These are phyloP conservation scores for Caenorhabditis parvicauda DNA, from an alignment of 2,888 invertebrate genomes.

Conservation along the genomic window DNA sequence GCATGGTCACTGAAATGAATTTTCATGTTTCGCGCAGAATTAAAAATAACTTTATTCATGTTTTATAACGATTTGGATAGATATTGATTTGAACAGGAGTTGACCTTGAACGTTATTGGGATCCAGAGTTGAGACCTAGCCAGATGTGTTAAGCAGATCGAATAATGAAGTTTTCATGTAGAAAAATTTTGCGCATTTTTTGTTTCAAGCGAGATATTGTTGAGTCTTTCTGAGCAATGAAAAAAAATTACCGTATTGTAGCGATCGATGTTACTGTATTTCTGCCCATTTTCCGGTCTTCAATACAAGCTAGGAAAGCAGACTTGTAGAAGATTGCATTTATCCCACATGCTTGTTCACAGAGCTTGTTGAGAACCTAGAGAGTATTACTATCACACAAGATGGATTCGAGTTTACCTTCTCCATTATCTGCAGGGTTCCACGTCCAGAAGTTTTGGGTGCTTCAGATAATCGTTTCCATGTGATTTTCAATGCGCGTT, in stretches of 20 bases:
- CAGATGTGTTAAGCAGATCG: neutral
- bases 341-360: slow-evolving; percentile 41
- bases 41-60: no score
- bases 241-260: slow-evolving; percentile 11
- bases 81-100: no score
- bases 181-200: neutral
- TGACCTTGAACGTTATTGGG: no score
- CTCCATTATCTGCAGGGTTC: slow-evolving; percentile 57
- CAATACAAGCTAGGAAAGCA: slow-evolving; percentile 56
- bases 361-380: slow-evolving; percentile 45
- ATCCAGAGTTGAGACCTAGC: no score
- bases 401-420: slow-evolving; percentile 31
- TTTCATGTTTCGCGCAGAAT: no score
- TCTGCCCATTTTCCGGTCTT: slow-evolving; percentile 34
- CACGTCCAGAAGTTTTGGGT: slow-evolving; percentile 53
- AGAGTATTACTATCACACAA: slow-evolving; percentile 5
- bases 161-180: neutral
- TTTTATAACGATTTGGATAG: no score
- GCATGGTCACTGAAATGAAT: slow-evolving; percentile 55
- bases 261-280: slow-evolving; percentile 8
- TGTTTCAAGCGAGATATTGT: no score
- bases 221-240: no score
- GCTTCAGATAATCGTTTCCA: slow-evolving; percentile 56
- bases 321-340: slow-evolving; percentile 50
- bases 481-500: slow-evolving; percentile 51